These are phyloP conservation scores for Lithodes maja DNA, from an alignment of 2,888 invertebrate species.

Conservation along the genomic window DNA sequence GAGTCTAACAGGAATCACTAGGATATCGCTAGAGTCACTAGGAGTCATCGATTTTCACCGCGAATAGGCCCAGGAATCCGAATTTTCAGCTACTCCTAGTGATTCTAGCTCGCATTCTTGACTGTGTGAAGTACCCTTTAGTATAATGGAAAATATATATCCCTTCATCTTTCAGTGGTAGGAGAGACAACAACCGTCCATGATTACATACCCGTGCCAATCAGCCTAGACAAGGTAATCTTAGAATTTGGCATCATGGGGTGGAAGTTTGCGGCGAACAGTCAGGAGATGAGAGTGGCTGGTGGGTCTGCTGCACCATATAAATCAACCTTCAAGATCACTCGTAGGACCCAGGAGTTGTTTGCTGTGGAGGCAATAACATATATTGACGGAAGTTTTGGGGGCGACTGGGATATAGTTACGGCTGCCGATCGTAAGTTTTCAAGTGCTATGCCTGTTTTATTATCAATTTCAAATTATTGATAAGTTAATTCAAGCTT, in stretches of 20 bases:
- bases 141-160: too few relatives aligned
- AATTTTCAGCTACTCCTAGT: too few relatives aligned
- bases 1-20: too few relatives aligned
- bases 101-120: too few relatives aligned
- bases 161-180: not conserved
- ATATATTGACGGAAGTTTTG: not conserved
- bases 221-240: constrained; percentile 6
- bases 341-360: not conserved
- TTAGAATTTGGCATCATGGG: not conserved
- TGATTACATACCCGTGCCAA: not conserved
- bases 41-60: too few relatives aligned
- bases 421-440: not conserved
- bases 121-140: too few relatives aligned
- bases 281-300: not conserved
- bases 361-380: not conserved
- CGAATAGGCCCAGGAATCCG: too few relatives aligned
- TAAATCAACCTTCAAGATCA: constrained; percentile 16
- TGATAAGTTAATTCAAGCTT: too few relatives aligned
- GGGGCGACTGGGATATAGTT: not conserved
- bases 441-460: not conserved
- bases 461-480: too few relatives aligned
- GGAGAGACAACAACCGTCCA: not conserved
- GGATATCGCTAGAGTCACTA: too few relatives aligned
- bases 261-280: not conserved
- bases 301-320: not conserved